phyloP scores from a whole-genome alignment of 2,113 vertebrate species.

The Thermophis baileyi region DNA sequence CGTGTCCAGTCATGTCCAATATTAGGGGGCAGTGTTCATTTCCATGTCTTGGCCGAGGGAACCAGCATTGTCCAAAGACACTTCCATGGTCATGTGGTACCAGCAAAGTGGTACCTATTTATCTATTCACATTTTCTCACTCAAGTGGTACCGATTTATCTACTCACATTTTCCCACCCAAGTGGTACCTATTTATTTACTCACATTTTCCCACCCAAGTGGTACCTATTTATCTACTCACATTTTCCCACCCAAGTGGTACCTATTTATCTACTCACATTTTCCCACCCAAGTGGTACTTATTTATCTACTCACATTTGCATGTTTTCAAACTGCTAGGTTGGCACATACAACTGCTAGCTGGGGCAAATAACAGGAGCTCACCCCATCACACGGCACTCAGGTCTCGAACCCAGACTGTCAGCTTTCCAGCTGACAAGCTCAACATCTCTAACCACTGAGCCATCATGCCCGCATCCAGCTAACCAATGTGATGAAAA shows the following conservation, averaged over 20 bases:
- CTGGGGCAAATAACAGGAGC: neutral
- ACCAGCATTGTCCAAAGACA: neutral
- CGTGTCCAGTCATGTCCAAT: neutral
- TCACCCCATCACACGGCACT: too few species aligned
- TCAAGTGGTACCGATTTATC: too few species aligned
- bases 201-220: too few species aligned
- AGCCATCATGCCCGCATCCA: neutral
- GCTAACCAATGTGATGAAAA: neutral
- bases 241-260: too few species aligned
- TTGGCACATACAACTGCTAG: neutral
- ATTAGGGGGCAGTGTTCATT: neutral
- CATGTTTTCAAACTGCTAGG: neutral
- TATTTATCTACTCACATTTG: neutral
- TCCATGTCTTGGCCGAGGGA: neutral
- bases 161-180: too few species aligned
- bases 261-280: too few species aligned
- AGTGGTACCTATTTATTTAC: too few species aligned
- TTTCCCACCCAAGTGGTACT: too few species aligned
- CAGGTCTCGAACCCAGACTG: too few species aligned
- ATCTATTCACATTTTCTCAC: neutral
- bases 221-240: too few species aligned
- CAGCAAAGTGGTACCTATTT: neutral
- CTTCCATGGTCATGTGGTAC: neutral
- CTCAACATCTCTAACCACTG: too few species aligned
- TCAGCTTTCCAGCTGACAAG: too few species aligned